Conservation (phyloP, 2,888 invertebrate species). For the Callyntrura guangdongensis region DNA sequence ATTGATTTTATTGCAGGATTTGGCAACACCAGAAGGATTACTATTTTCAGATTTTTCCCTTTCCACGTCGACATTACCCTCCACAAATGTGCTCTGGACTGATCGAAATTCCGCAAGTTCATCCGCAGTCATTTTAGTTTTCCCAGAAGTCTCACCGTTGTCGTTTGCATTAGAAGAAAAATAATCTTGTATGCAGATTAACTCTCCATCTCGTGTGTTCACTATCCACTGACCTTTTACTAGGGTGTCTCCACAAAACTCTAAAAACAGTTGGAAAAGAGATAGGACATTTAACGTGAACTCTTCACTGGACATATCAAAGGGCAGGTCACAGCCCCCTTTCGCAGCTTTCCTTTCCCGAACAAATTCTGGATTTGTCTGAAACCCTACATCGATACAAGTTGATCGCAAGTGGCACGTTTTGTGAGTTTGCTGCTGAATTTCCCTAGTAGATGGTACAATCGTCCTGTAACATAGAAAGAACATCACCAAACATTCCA, state of each 20-base stretch:
- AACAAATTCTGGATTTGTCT: neutral
- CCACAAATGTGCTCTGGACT: neutral
- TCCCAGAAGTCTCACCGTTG: neutral
- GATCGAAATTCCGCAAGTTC: neutral
- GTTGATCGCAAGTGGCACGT: neutral
- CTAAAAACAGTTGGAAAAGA: neutral
- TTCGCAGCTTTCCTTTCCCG: neutral
- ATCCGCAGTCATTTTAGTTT: neutral
- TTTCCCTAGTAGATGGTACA: neutral
- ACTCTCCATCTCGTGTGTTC: conserved; percentile 4
- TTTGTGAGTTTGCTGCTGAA: neutral
- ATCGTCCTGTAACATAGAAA: neutral
- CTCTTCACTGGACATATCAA: neutral
- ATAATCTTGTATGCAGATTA: neutral
- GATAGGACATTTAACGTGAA: neutral
- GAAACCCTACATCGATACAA: neutral
- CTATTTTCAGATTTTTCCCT: neutral
- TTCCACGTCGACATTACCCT: too few relatives aligned
- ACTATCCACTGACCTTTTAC: neutral
- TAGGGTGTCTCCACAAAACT: neutral
- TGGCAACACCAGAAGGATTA: too few relatives aligned
- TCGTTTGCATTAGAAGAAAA: neutral
- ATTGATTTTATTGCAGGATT: neutral
- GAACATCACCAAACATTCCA: conserved; percentile 1
- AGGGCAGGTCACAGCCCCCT: neutral